Conservation (phyloP, 2,888 invertebrate genomes). For the Oegoconia quadripuncta region DNA sequence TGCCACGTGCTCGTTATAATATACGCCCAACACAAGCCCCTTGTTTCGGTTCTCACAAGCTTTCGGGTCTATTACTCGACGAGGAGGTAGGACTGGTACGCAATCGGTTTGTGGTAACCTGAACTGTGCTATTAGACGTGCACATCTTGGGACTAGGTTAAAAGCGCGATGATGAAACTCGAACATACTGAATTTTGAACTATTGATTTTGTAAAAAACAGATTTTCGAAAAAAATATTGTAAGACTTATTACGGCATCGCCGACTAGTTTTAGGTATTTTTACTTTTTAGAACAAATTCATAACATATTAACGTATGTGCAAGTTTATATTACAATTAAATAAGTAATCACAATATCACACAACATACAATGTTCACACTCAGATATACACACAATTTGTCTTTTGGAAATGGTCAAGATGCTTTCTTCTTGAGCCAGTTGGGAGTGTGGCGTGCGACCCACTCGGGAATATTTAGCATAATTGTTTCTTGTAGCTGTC, state of each 20-base stretch:
- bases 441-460: constrained; percentile 62
- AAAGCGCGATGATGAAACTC: too few species aligned
- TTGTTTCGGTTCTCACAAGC: constrained; percentile 50
- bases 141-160: constrained; percentile 16
- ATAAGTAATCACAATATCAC: constrained; percentile 59
- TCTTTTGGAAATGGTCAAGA: constrained; percentile 69
- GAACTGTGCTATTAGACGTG: constrained; percentile 59
- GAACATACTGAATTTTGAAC: too few species aligned
- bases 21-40: constrained; percentile 82
- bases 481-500: constrained; percentile 85
- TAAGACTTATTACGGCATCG: constrained; percentile 39
- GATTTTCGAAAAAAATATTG: constrained; percentile 30
- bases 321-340: constrained; percentile 46
- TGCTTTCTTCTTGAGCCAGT: constrained; percentile 65
- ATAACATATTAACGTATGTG: constrained; percentile 33
- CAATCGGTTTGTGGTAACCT: constrained; percentile 51
- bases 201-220: constrained; percentile 43
- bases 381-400: constrained; percentile 57
- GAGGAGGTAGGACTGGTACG: constrained; percentile 32
- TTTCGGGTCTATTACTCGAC: constrained; percentile 44
- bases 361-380: constrained; percentile 64
- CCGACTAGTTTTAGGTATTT: constrained; percentile 51
- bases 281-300: constrained; percentile 31
- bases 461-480: constrained; percentile 78
- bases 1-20: constrained; percentile 77